Percentiles rank a stretch among this genome's conserved stretches.
Conservation (phyloP, 2,113 vertebrate species). For the Myanophis thanlyinensis region DNA sequence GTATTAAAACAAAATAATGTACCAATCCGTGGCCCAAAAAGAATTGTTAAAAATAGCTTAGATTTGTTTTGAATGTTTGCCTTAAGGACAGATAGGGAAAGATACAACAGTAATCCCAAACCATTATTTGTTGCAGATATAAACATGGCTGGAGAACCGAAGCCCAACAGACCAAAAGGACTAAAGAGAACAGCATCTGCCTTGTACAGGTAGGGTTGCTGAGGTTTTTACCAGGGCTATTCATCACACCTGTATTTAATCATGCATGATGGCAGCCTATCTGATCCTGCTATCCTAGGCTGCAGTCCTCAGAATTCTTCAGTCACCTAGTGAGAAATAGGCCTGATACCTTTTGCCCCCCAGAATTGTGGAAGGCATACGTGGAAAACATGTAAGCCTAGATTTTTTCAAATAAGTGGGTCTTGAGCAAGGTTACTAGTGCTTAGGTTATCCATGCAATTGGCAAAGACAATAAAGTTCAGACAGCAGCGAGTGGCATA, state of each 20-base stretch:
- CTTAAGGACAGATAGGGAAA: not conserved
- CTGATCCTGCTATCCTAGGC: not conserved
- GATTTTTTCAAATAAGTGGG: not conserved
- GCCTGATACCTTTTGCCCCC: not conserved
- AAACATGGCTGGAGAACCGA: constrained; percentile 96
- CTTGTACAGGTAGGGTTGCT: constrained; percentile 82
- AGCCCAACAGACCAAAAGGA: constrained; percentile 84
- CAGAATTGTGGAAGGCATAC: not conserved
- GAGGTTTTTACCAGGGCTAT: rapidly evolving
- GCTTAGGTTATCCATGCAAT: not conserved
- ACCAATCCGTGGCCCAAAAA: not conserved
- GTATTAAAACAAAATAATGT: not conserved
- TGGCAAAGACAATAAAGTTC: not conserved
- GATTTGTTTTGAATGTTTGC: not conserved
- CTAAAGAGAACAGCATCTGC: constrained; percentile 86
- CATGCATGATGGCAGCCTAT: not conserved
- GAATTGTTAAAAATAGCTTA: not conserved
- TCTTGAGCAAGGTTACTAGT: not conserved
- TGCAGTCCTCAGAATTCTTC: not conserved
- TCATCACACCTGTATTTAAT: not conserved
- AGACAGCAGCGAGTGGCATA: not conserved
- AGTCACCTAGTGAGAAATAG: not conserved
- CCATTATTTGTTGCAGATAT: constrained; percentile 78
- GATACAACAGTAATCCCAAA: not conserved
- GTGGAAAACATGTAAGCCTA: not conserved